A percentile compares a stretch with the other conserved stretches of the same genome.
phyloP scores from a whole-genome alignment of 2,797 vertebrate genomes.

The Rhinella marina region DNA sequence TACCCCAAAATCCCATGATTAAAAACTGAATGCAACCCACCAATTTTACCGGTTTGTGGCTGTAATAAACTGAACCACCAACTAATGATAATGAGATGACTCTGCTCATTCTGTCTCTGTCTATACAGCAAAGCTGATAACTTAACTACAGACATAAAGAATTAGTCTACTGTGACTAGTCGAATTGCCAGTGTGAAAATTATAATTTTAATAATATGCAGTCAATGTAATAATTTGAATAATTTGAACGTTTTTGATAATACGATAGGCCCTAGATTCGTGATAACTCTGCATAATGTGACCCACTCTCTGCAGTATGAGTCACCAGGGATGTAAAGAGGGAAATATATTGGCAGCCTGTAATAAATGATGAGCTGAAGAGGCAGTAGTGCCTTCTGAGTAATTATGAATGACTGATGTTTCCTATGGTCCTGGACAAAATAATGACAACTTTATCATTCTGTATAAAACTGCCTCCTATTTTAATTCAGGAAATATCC shows the following conservation, averaged over 20 bases:
- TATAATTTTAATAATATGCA: too few relatives aligned
- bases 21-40: too few relatives aligned
- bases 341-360: neutral
- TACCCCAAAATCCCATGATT: too few relatives aligned
- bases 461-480: neutral
- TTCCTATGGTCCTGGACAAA: neutral
- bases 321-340: neutral
- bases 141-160: neutral
- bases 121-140: neutral
- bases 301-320: neutral
- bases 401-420: constrained; percentile 37
- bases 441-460: neutral
- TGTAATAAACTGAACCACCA: too few relatives aligned
- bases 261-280: neutral
- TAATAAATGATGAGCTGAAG: neutral
- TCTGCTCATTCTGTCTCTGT: neutral
- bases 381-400: neutral
- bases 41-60: too few relatives aligned
- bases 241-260: too few relatives aligned
- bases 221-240: too few relatives aligned
- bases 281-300: neutral
- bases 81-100: neutral
- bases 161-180: neutral
- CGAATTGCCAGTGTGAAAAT: neutral
- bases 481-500: constrained; percentile 53